Percentiles rank a stretch among this genome's conserved stretches.
These are phyloP conservation scores for Cotesia vestalis DNA, from an alignment of 1,140 invertebrate genomes.

Conservation along the genomic window DNA sequence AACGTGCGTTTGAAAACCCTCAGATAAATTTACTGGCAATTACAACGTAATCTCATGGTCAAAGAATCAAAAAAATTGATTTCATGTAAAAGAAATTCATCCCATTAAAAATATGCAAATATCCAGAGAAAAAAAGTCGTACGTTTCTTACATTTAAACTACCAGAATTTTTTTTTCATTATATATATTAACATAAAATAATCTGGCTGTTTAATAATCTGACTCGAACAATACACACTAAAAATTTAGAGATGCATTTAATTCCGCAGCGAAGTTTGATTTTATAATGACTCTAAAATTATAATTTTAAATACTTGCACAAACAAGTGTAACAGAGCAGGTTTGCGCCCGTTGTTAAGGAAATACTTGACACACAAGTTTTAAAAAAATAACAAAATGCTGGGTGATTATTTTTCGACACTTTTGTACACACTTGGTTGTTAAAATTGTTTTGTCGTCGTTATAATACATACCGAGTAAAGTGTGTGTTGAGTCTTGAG, in stretches of 20 bases:
- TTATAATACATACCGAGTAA: constrained; percentile 4
- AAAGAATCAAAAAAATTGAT: too few species aligned
- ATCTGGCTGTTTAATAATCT: too few species aligned
- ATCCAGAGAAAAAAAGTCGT: too few species aligned
- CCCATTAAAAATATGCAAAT: too few species aligned
- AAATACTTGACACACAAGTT: constrained; percentile 20
- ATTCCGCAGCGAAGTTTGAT: neutral
- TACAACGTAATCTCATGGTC: too few species aligned
- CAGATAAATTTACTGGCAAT: too few species aligned
- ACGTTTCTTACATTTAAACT: too few species aligned
- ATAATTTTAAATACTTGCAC: neutral
- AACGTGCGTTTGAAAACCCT: too few species aligned
- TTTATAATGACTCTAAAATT: neutral
- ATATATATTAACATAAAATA: too few species aligned
- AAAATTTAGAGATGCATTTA: neutral
- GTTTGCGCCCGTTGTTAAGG: constrained; percentile 11
- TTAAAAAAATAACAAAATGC: constrained; percentile 18
- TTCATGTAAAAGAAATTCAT: too few species aligned
- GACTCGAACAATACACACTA: too few species aligned
- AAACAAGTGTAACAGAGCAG: neutral
- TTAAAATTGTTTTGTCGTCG: constrained; percentile 35
- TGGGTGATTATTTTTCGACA: constrained; percentile 29
- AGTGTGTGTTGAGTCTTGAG: neutral
- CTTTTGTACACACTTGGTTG: constrained; percentile 28
- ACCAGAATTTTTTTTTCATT: too few species aligned